Evolutionary conservation across 2,888 invertebrate species (phyloP).

Genomic region (Ramazzottius varieornatus): DNA sequence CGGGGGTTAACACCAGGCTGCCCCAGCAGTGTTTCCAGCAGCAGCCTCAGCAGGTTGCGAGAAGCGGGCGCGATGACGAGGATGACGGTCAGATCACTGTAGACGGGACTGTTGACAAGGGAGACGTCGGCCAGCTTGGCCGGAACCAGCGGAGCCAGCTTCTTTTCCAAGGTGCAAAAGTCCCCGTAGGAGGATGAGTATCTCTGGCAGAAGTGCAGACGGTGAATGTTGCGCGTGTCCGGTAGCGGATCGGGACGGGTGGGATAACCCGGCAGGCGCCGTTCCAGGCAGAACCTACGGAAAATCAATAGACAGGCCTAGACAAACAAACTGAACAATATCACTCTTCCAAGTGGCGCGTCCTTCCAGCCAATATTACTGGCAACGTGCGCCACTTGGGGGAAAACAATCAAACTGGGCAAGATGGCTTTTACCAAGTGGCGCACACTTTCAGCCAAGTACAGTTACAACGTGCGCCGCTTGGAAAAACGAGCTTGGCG

Average conservation of each 20-base stretch:
- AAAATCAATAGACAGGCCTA: too few relatives aligned
- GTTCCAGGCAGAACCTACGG: not conserved
- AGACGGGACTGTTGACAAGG: not conserved
- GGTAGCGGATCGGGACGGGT: slow-evolving; percentile 17
- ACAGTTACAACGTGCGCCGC: too few relatives aligned
- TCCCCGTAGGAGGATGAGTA: slow-evolving; percentile 24
- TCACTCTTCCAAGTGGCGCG: too few relatives aligned
- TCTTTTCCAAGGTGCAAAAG: slow-evolving; percentile 22
- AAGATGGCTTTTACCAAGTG: too few relatives aligned
- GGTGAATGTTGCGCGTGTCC: slow-evolving; percentile 19
- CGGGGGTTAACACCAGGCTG: slow-evolving; percentile 28
- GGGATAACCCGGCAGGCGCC: slow-evolving; percentile 12
- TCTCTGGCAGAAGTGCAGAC: slow-evolving; percentile 23
- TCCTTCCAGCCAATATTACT: too few relatives aligned
- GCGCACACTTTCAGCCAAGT: too few relatives aligned
- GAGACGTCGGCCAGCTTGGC: not conserved
- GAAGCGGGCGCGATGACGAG: not conserved
- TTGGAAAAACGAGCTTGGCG: too few relatives aligned
- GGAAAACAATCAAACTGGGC: too few relatives aligned
- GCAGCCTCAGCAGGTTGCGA: slow-evolving; percentile 20
- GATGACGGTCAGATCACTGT: not conserved
- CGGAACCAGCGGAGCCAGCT: slow-evolving; percentile 5
- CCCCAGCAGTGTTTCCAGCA: slow-evolving; percentile 27
- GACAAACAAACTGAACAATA: too few relatives aligned
- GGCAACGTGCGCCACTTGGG: too few relatives aligned